phyloP scores from a whole-genome alignment of 1,140 invertebrate genomes.

The Matsumurasca onukii region DNA sequence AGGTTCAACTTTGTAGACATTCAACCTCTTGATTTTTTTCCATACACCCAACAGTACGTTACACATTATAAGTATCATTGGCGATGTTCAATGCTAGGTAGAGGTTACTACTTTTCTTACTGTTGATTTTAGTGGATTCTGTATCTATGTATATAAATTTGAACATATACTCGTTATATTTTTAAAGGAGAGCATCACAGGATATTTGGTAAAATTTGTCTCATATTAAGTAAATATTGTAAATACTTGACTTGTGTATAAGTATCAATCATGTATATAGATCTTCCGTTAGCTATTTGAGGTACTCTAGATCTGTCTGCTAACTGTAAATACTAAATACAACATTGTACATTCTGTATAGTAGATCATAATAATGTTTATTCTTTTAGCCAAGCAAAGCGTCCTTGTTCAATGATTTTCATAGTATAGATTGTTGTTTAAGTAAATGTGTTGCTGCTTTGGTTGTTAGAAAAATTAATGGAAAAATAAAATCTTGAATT shows the following conservation, averaged over 20 bases:
- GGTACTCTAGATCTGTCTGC: not conserved
- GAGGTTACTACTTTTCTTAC: not conserved
- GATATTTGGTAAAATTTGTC: not conserved
- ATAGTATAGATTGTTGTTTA: not conserved
- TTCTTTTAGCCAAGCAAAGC: not conserved
- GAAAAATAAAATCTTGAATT: not conserved
- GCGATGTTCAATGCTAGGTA: no score
- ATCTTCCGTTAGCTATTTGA: not conserved
- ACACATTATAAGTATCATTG: no score
- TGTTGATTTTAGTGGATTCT: not conserved
- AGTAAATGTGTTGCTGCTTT: not conserved
- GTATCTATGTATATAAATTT: not conserved
- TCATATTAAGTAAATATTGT: not conserved
- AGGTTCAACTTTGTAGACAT: not conserved
- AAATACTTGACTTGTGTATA: not conserved
- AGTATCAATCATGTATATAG: not conserved
- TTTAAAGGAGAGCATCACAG: no score
- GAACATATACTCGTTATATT: no score
- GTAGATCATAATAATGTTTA: not conserved
- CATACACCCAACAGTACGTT: no score
- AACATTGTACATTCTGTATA: slow-evolving; percentile 1
- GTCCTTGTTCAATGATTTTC: not conserved
- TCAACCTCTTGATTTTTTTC: not conserved
- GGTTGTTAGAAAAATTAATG: not conserved
- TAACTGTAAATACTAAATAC: not conserved